Base-by-base conservation (phyloP, 2,888 invertebrate genomes). In the Heteromurus nitidus region DNA sequence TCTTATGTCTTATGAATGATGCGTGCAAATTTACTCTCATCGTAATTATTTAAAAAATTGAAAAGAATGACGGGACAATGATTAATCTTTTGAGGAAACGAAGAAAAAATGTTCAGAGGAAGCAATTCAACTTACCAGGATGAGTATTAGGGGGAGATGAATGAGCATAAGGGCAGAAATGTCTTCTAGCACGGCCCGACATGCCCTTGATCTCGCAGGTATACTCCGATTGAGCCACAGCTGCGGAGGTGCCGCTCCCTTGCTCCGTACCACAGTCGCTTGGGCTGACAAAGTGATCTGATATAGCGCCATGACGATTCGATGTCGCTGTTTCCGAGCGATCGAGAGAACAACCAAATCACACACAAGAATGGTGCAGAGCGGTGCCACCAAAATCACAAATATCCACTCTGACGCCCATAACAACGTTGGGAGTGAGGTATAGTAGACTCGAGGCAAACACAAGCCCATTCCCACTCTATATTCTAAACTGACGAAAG, bases 281-380 rank as follows among this genome's bases (percentile, higher is more conserved):
- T 95, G 95, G 0, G 95, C 95, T 9, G 94, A 94, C 69, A 95
- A 89, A 0, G 95, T 95, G 53, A 95, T 95, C 90, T 95, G 95
- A 90, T 94, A 95, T 86, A 95, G 94, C 26, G 95, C 95, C 60
- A 95, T 94, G 30, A 95, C 95, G 86, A 95, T 95, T 80, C 95
- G 92, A 88, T 95, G 95, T 5, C 95, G 92, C 88, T 95, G 95
- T 89, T 95, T 94, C 9, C 91, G 89, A 2, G 92, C 92, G 67
- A 92, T 92, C 80, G 91, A 88, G 80, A 90, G 88, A 58, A 90
- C 89, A 87, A 89, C 88, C 30, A 88, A 85, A 82, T 87, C 86
- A 83, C 86, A 87, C 36, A 85, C 72, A 31, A 87, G 74, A 20
- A 87, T 80, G 20, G 88, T 88, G 62, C 86, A 87, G 30, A 88